phyloP scores from a whole-genome alignment of 2,888 invertebrate genomes.

The Trisateles emortualis region DNA sequence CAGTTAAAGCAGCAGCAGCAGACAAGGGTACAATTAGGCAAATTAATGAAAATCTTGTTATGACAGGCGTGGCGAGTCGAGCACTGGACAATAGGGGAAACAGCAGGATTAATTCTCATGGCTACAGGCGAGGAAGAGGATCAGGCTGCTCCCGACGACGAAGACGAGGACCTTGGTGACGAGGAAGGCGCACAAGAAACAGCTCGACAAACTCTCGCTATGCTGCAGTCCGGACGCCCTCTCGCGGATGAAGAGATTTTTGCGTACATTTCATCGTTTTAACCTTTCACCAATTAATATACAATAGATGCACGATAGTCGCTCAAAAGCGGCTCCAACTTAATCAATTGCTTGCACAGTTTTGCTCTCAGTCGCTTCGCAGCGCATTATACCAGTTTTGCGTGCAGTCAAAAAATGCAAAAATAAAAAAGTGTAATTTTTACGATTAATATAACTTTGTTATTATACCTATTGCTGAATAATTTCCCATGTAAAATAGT shows the following conservation, averaged over 20 bases:
- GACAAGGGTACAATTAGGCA: too few species aligned
- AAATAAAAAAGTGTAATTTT: too few species aligned
- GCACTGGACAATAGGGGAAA: constrained; percentile 75
- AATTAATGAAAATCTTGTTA: not conserved
- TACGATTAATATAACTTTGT: too few species aligned
- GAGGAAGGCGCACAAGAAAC: constrained; percentile 65
- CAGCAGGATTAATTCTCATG: constrained; percentile 50
- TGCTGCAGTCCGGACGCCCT: constrained; percentile 66
- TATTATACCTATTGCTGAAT: too few species aligned
- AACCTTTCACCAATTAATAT: not conserved
- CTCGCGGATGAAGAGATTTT: constrained; percentile 71
- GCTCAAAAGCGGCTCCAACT: too few species aligned
- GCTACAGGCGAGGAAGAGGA: constrained; percentile 65
- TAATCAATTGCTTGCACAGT: too few species aligned
- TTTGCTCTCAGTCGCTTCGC: too few species aligned
- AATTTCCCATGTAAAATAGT: too few species aligned
- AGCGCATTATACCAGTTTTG: too few species aligned
- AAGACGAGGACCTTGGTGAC: constrained; percentile 62
- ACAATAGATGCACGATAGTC: too few species aligned
- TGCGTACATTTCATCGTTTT: constrained; percentile 59
- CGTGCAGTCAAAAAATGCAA: too few species aligned
- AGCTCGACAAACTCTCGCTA: constrained; percentile 61
- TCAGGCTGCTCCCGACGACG: constrained; percentile 47
- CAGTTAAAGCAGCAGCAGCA: too few species aligned
- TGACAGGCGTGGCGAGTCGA: constrained; percentile 65